Evolutionary conservation across 2,888 invertebrate genomes (phyloP).

Genomic region (Megaustenia siamemsis): DNA sequence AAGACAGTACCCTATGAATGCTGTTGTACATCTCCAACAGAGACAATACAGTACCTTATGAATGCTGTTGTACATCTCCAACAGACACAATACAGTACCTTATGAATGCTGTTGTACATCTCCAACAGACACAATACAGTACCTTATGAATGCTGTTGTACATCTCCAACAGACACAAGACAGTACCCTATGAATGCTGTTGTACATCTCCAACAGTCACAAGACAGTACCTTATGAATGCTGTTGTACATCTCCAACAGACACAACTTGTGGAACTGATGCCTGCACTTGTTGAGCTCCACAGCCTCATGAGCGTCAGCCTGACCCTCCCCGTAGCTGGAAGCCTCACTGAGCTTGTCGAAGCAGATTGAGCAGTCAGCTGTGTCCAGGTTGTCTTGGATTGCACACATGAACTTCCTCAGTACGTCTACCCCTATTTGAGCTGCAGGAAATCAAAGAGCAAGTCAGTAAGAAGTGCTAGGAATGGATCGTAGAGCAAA

Average conservation of each 20-base stretch:
- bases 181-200: no score
- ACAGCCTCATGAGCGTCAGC: constrained; percentile 82
- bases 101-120: no score
- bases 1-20: no score
- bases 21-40: no score
- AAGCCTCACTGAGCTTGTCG: constrained; percentile 74
- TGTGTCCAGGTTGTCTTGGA: constrained; percentile 30
- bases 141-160: no score
- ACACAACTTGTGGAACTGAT: constrained; percentile 90
- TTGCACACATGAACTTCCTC: constrained; percentile 45
- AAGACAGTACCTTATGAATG: constrained; percentile 69
- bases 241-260: constrained; percentile 87
- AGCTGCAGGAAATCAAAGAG: constrained; percentile 71
- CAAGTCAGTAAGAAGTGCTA: no score
- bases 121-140: no score
- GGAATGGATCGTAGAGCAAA: no score
- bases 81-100: no score
- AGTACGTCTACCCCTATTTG: constrained; percentile 50
- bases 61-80: no score
- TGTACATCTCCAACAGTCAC: constrained; percentile 83
- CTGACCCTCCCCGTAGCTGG: constrained; percentile 77
- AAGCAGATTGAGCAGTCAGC: constrained; percentile 78
- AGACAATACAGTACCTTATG: constrained; percentile 67
- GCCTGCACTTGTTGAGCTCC: constrained; percentile 87
- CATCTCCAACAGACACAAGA: no score